Evolutionary conservation across 1,140 invertebrate genomes (phyloP).

Genomic region (Oryctes rhinoceros): DNA sequence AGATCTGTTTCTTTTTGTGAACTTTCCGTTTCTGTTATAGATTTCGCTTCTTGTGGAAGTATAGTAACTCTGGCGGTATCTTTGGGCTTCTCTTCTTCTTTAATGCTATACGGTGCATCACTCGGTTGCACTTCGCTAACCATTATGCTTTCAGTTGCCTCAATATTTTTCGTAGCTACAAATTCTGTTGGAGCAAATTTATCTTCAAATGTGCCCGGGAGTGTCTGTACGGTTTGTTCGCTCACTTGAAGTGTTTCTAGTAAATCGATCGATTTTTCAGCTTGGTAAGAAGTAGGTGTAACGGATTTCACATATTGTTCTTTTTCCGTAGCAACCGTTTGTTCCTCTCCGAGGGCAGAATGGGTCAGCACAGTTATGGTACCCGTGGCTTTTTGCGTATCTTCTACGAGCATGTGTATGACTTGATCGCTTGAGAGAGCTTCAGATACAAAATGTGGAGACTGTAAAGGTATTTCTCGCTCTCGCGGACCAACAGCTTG

Average conservation of each 20-base stretch:
- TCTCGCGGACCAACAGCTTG: conserved; percentile 71
- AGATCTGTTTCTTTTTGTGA: conserved; percentile 67
- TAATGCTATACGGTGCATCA: conserved; percentile 66
- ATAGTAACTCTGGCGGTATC: conserved; percentile 64
- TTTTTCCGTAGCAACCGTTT: conserved; percentile 65
- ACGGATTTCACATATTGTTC: conserved; percentile 62
- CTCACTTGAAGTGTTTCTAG: conserved; percentile 65
- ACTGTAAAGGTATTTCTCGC: conserved; percentile 54
- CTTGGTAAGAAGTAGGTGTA: conserved; percentile 60
- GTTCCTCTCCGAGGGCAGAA: conserved; percentile 64
- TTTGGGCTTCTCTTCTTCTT: conserved; percentile 62
- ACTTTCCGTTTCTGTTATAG: conserved; percentile 64
- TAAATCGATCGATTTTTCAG: conserved; percentile 65
- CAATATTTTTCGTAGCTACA: conserved; percentile 64
- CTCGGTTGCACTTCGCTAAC: conserved; percentile 67
- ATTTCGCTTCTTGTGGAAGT: conserved; percentile 66
- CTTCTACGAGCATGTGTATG: conserved; percentile 64
- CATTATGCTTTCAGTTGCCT: conserved; percentile 65
- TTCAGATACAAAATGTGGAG: conserved; percentile 64
- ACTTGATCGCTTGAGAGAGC: conserved; percentile 63
- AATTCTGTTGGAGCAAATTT: conserved; percentile 61
- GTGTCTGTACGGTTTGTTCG: conserved; percentile 66
- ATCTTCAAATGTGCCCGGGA: conserved; percentile 63
- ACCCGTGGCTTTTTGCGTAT: conserved; percentile 62
- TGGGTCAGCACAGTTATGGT: conserved; percentile 65